A percentile compares a stretch with the other conserved stretches of the same genome.
Conservation (phyloP, 2,888 invertebrate species). For the Melanargia galathea region DNA sequence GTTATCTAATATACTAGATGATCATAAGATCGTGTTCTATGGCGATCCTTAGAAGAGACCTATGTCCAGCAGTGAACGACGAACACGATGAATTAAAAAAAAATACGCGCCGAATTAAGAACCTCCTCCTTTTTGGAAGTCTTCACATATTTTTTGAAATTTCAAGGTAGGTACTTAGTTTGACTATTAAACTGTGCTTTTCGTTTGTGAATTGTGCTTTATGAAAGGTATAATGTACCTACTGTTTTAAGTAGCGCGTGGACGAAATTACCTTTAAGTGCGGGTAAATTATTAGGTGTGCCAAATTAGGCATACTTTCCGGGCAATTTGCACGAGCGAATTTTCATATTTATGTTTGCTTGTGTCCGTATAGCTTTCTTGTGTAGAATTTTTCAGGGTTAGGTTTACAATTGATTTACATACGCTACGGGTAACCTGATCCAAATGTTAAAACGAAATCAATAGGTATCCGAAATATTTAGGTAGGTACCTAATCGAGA, state of each 20-base stretch:
- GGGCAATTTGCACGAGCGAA: slow-evolving; percentile 19
- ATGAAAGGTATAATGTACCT: slow-evolving; percentile 13
- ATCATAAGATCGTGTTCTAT: too few species aligned
- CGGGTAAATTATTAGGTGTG: slow-evolving; percentile 16
- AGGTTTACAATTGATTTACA: slow-evolving; percentile 3
- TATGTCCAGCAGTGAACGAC: too few species aligned
- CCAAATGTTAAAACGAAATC: neutral
- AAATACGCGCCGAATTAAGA: too few species aligned
- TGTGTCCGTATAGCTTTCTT: slow-evolving; percentile 5
- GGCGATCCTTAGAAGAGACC: too few species aligned
- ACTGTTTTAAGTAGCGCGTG: slow-evolving; percentile 8
- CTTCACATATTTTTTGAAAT: too few species aligned
- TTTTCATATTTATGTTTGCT: slow-evolving; percentile 13
- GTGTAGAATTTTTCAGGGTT: slow-evolving; percentile 5
- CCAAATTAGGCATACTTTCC: slow-evolving; percentile 21
- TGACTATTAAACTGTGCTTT: neutral
- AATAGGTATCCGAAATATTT: too few species aligned
- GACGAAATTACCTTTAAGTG: slow-evolving; percentile 6
- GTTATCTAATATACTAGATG: too few species aligned
- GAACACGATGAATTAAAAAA: too few species aligned
- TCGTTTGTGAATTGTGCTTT: neutral
- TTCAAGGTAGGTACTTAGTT: neutral
- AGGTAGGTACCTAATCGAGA: too few species aligned
- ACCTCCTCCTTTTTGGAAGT: too few species aligned
- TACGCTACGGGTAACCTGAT: neutral